Evolutionary conservation across 2,797 vertebrate genomes (phyloP).

Genomic region (Protonibea diacanthus): DNA sequence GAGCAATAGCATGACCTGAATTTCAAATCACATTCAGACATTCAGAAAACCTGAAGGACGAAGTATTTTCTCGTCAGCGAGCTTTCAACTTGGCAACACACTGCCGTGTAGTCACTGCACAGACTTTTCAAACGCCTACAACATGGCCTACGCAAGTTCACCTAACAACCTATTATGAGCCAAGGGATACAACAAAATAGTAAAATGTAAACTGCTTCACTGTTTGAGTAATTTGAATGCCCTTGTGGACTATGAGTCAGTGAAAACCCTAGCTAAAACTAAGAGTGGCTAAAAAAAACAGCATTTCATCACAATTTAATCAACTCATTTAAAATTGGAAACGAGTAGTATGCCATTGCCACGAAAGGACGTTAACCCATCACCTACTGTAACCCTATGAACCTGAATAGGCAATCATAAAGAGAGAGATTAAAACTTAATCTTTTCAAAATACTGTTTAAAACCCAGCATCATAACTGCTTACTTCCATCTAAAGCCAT

Average conservation of each 20-base stretch:
- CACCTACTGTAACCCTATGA: background rate
- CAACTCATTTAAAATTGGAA: constrained; percentile 16
- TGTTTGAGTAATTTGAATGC: constrained; percentile 45
- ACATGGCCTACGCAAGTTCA: constrained; percentile 55
- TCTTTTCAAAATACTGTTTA: constrained; percentile 6
- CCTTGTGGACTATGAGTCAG: constrained; percentile 42
- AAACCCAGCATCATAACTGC: constrained; percentile 6
- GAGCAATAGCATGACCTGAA: constrained; percentile 13
- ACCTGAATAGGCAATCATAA: background rate
- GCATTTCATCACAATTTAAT: constrained; percentile 10
- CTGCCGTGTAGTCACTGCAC: constrained; percentile 34
- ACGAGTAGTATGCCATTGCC: background rate
- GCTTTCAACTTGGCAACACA: constrained; percentile 21
- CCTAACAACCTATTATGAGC: constrained; percentile 30
- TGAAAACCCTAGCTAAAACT: constrained; percentile 26
- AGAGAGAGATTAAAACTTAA: constrained; percentile 20
- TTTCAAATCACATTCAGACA: constrained; percentile 39
- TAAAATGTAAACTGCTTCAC: constrained; percentile 23
- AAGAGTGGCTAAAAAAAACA: constrained; percentile 22
- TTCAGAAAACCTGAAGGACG: constrained; percentile 20
- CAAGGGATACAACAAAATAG: constrained; percentile 37
- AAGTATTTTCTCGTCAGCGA: constrained; percentile 23
- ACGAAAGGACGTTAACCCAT: constrained; percentile 3
- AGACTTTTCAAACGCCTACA: constrained; percentile 53
- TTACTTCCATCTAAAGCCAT: constrained; percentile 35